These are phyloP conservation scores for Himalopsyche tibetana DNA, from an alignment of 2,888 invertebrate genomes.

Conservation along the genomic window DNA sequence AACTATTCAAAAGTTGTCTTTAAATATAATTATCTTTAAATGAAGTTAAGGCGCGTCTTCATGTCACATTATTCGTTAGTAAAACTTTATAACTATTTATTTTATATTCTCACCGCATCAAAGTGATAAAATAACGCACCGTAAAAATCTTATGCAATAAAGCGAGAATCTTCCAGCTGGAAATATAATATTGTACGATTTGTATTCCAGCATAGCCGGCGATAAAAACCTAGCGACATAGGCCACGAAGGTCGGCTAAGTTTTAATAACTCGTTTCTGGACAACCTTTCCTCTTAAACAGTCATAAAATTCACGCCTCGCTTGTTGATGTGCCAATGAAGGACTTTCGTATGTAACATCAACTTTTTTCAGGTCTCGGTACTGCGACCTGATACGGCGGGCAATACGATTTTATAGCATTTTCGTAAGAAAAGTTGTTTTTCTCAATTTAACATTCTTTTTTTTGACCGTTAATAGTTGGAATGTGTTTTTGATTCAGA, in stretches of 20 bases:
- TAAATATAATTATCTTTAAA: too few species aligned
- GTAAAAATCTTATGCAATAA: conserved; percentile 34
- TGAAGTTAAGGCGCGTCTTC: background rate
- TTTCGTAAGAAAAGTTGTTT: background rate
- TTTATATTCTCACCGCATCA: conserved; percentile 31
- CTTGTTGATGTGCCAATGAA: conserved; percentile 54
- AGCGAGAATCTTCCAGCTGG: background rate
- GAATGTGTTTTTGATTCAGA: too few species aligned
- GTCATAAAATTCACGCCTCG: conserved; percentile 60
- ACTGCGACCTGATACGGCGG: background rate
- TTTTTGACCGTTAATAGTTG: too few species aligned
- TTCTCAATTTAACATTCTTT: background rate
- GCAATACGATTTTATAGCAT: conserved; percentile 1
- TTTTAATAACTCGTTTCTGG: conserved; percentile 58
- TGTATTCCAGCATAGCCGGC: conserved; percentile 47
- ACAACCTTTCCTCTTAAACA: conserved; percentile 61
- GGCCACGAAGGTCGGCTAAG: conserved; percentile 58
- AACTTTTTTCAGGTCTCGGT: background rate
- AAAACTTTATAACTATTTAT: conserved; percentile 3
- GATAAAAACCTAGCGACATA: conserved; percentile 56
- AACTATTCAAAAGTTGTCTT: too few species aligned
- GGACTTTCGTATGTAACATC: conserved; percentile 22
- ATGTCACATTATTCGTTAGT: background rate
- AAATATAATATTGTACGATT: conserved; percentile 51
- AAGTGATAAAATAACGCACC: conserved; percentile 27